These are phyloP conservation scores for Melanocharis versteri DNA, from an alignment of 2,113 vertebrate species.

Conservation along the genomic window DNA sequence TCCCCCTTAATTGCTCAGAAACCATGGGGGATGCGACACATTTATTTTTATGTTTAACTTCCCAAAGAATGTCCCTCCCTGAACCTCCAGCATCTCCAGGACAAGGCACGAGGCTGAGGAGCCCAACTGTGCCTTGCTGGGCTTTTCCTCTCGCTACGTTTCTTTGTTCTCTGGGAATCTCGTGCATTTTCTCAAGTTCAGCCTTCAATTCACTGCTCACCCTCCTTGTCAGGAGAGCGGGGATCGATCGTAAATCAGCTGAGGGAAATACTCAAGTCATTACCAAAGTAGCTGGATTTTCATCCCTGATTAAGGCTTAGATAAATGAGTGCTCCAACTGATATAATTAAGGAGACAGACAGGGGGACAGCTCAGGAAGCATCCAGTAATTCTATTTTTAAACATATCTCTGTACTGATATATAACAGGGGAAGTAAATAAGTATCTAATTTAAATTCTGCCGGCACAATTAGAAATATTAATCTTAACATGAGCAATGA, in stretches of 20 bases:
- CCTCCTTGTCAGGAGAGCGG: background rate
- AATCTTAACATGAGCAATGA: conserved; percentile 22
- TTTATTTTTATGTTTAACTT: background rate
- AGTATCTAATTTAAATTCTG: conserved; percentile 61
- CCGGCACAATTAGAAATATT: conserved; percentile 57
- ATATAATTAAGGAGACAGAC: conserved; percentile 42
- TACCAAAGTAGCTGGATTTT: conserved; percentile 53
- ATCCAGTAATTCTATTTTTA: conserved; percentile 67
- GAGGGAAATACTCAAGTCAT: conserved; percentile 42
- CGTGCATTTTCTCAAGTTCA: background rate
- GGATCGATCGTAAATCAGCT: conserved; percentile 47
- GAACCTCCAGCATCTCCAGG: background rate
- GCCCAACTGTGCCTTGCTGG: background rate
- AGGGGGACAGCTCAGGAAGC: conserved; percentile 41
- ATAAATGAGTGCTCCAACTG: conserved; percentile 60
- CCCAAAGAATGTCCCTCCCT: background rate
- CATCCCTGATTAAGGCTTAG: conserved; percentile 62
- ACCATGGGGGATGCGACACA: accelerated
- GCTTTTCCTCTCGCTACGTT: background rate
- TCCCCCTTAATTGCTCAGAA: background rate
- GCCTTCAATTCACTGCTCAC: background rate
- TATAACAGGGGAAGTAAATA: conserved; percentile 52
- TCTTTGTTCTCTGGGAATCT: conserved; percentile 8
- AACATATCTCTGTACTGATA: background rate
- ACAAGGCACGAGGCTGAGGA: accelerated